phyloP scores from a whole-genome alignment of 2,797 vertebrate species.

The Sebastes iracundus region DNA sequence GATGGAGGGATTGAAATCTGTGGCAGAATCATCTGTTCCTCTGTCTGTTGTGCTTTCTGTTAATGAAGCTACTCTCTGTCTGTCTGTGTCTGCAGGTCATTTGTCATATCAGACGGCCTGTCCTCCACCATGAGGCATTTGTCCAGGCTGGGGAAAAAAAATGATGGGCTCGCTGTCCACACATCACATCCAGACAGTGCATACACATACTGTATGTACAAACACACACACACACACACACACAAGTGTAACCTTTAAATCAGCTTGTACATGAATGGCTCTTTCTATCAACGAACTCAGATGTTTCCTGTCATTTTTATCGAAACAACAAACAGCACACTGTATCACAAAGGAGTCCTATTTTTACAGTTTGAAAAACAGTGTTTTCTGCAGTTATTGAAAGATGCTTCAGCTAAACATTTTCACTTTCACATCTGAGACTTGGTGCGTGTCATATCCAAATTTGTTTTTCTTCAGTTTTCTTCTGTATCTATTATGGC shows the following conservation, averaged over 20 bases:
- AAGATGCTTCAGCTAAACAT: background rate
- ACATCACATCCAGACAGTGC: slow-evolving; percentile 20
- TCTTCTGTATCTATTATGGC: background rate
- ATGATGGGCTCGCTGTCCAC: slow-evolving; percentile 44
- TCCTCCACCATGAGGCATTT: slow-evolving; percentile 63
- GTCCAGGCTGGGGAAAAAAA: slow-evolving; percentile 51
- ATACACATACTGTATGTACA: background rate
- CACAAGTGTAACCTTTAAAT: slow-evolving; percentile 10
- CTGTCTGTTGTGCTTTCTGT: slow-evolving; percentile 69
- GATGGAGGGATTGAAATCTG: slow-evolving; percentile 66
- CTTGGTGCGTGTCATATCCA: no score
- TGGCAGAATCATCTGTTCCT: slow-evolving; percentile 67
- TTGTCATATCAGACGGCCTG: slow-evolving; percentile 47
- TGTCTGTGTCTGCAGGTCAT: slow-evolving; percentile 47
- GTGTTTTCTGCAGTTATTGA: background rate
- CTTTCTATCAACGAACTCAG: background rate
- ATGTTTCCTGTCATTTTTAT: background rate
- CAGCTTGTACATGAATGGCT: background rate
- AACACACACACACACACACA: background rate
- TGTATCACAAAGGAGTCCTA: background rate
- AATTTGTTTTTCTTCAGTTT: background rate
- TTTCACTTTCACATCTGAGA: background rate
- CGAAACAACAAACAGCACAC: background rate
- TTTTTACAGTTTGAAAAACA: background rate
- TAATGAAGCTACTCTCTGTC: slow-evolving; percentile 56